phyloP scores from a whole-genome alignment of 2,113 vertebrate species.

The Phainopepla nitens region DNA sequence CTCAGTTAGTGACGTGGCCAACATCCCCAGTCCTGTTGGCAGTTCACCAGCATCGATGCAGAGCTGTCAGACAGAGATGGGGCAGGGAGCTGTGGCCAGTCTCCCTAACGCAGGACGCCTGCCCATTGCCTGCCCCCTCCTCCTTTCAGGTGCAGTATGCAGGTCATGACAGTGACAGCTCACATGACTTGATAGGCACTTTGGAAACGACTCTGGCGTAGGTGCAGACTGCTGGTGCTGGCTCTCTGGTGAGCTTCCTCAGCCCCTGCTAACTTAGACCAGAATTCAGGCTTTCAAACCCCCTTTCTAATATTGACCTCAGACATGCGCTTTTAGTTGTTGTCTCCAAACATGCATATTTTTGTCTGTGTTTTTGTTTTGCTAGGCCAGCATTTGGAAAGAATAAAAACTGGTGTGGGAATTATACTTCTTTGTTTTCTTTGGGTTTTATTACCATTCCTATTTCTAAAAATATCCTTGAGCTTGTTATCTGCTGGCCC shows the following conservation, averaged over 20 bases:
- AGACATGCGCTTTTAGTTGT: not conserved
- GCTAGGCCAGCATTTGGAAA: not conserved
- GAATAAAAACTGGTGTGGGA: not conserved
- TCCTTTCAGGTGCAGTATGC: conserved; percentile 81
- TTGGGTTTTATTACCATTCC: not conserved
- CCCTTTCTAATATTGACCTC: not conserved
- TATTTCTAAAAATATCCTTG: not conserved
- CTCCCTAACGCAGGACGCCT: not conserved
- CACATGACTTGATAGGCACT: conserved; percentile 89
- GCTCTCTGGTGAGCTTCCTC: conserved; percentile 75
- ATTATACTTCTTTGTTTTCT: not conserved
- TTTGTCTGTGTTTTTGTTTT: not conserved
- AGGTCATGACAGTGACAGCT: conserved; percentile 86
- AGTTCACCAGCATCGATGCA: not conserved
- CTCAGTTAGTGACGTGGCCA: conserved; percentile 54
- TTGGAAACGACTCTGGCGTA: conserved; percentile 82
- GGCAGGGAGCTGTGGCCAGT: not conserved
- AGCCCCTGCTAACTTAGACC: not conserved
- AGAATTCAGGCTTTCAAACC: not conserved
- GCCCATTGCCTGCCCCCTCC: not conserved
- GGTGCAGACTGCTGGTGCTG: conserved; percentile 72
- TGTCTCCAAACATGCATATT: not conserved
- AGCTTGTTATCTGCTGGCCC: not conserved
- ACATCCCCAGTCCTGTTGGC: conserved; percentile 31
- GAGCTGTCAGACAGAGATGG: conserved; percentile 28